Evolutionary conservation across 2,797 vertebrate genomes (phyloP).

Genomic region (Phoebastria nigripes): DNA sequence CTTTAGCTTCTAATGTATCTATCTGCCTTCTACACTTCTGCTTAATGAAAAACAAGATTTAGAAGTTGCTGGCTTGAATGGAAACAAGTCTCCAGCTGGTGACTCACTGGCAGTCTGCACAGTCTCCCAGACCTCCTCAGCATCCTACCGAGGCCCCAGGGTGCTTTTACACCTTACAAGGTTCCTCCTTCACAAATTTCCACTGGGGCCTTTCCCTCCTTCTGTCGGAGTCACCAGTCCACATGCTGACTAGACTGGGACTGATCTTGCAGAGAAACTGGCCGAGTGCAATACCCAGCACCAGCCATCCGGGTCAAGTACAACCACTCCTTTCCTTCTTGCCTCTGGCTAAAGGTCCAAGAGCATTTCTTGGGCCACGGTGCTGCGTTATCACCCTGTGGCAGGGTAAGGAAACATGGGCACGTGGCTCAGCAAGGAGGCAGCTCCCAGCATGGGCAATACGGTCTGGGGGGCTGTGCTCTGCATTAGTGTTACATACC

Average conservation of each 20-base stretch:
- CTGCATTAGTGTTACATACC: not conserved
- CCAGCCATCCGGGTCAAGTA: accelerated
- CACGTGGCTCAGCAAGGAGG: not conserved
- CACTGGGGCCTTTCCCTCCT: not conserved
- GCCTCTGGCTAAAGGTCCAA: not conserved
- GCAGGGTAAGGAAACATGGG: not conserved
- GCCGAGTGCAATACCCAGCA: not conserved
- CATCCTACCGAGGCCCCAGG: accelerated
- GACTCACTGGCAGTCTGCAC: not conserved
- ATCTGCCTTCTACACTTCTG: not conserved
- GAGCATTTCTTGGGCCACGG: not conserved
- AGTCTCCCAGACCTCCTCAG: not conserved
- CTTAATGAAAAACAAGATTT: not conserved
- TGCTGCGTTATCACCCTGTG: accelerated
- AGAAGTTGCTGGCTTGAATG: not conserved
- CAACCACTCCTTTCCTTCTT: not conserved
- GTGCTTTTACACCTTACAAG: not conserved
- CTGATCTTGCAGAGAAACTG: not conserved
- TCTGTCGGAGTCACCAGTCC: not conserved
- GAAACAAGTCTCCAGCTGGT: not conserved
- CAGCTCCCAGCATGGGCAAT: not conserved
- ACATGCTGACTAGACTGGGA: not conserved
- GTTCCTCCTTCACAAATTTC: not conserved
- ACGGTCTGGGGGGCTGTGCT: accelerated
- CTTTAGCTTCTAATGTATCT: not conserved